Evolutionary conservation across 2,888 invertebrate species (phyloP).

Genomic region (Tineola bisselliella): DNA sequence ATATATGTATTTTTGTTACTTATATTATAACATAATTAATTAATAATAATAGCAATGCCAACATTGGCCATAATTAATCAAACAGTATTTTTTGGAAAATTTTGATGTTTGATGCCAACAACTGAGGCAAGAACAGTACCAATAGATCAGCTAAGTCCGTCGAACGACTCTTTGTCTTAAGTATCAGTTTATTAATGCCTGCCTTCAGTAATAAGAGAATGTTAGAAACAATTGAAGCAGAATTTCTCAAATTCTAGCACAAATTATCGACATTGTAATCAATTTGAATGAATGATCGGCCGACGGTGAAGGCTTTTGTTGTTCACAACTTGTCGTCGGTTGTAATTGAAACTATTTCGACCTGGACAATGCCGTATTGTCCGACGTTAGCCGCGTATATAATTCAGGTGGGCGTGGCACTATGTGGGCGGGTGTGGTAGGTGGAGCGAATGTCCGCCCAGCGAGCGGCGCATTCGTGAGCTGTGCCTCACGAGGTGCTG

Average conservation of each 20-base stretch:
- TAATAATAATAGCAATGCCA: no score
- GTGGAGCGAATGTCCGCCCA: constrained; percentile 39
- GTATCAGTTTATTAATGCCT: no score
- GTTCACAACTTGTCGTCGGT: constrained; percentile 40
- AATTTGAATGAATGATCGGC: constrained; percentile 55
- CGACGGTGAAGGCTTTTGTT: constrained; percentile 48
- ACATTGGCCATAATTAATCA: no score
- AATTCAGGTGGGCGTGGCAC: constrained; percentile 60
- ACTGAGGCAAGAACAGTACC: no score
- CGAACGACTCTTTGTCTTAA: no score
- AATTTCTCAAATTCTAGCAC: background rate
- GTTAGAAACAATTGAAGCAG: background rate
- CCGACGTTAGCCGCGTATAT: constrained; percentile 66
- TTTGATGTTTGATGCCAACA: no score
- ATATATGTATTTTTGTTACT: no score
- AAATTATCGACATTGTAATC: constrained; percentile 38
- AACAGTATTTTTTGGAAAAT: no score
- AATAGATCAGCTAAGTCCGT: no score
- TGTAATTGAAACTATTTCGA: constrained; percentile 63
- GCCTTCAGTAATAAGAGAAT: no score
- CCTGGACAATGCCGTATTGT: constrained; percentile 64
- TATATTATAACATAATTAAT: no score
- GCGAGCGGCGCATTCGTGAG: constrained; percentile 26
- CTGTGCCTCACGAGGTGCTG: constrained; percentile 22
- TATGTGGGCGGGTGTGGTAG: constrained; percentile 41